Base-by-base conservation (phyloP, 2,888 invertebrate species). In the Blastobasis adustella region DNA sequence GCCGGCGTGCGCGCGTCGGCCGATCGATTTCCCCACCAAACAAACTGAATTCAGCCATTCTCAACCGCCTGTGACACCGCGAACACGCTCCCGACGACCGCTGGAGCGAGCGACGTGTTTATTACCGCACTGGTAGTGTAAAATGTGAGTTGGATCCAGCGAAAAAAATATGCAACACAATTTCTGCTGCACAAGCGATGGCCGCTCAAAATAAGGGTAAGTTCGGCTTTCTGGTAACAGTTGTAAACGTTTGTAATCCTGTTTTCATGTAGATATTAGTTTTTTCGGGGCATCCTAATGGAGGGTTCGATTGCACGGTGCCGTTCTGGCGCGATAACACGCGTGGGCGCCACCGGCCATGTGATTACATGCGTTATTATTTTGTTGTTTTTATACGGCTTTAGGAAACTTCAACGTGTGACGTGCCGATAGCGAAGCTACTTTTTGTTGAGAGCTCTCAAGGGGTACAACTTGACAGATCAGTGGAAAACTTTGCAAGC, bases 1-100 rank as follows among this genome's bases (percentile, higher is more conserved):
- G 50, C 54, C 10, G 46, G 66, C 61, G 62, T 84, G 86, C 86
- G 86, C 86, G 82, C 83, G 79, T 71, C 84, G 76, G 71, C 62
- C 58, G 72, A 85, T 84, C 84, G 86, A 84, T 86, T 86, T 86
- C 85, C 79, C 80, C 78, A 73, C 77, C 60, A 81, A 77, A 79
- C 80, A 81, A 79, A 71, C 77, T 23, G 60, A 81, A 76, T 78
- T 79, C 79, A 79, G 71, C 71, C 80, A 81, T 80, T 83, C 71
- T 68, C 66, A 77, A 72, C 76, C 73, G 71, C 69, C 77, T 69
- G 73, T 72, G 78, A 72, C 70, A 79, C 77, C 74, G 79, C 71
- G 80, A 82, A 82, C 82, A 84, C 84, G 80, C 74, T 76, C 65
- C 53, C 56, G 58, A 63, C 65, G 65, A 69, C 66, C 70, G 66